Percentiles rank a stretch among this genome's conserved stretches.
Evolutionary conservation across 1,140 invertebrate species (phyloP).

Genomic region (Cydia fagiglandana): DNA sequence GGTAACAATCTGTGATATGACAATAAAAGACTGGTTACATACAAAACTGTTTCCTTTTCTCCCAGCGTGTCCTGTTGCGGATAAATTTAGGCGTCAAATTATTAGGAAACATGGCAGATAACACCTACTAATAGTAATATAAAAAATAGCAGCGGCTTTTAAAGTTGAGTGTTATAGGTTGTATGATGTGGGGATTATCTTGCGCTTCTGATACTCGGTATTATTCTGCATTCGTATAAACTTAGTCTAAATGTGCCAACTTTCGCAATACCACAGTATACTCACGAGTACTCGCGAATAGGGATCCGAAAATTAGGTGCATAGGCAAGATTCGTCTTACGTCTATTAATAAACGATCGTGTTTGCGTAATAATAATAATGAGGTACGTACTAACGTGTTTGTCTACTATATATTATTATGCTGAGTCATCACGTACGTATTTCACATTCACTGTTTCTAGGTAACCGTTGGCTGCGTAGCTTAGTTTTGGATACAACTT

Average conservation of each 20-base stretch:
- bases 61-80: conserved; percentile 57
- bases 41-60: conserved; percentile 73
- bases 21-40: conserved; percentile 70
- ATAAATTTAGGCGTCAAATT: conserved; percentile 5
- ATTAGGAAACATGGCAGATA: not conserved
- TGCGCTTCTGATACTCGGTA: not conserved
- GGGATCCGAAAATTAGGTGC: not conserved
- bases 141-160: not conserved
- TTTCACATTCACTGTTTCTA: conserved; percentile 46
- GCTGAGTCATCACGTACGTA: conserved; percentile 49
- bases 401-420: conserved; percentile 13
- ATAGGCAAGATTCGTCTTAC: not conserved
- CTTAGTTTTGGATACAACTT: conserved; percentile 64
- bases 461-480: conserved; percentile 40
- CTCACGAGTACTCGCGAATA: not conserved
- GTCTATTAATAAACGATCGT: not conserved
- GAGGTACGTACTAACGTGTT: conserved; percentile 43
- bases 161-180: not conserved
- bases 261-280: not conserved
- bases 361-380: conserved; percentile 27
- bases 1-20: conserved; percentile 61
- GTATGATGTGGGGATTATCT: not conserved
- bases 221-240: conserved; percentile 1
- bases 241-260: not conserved
- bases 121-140: not conserved